Percentiles rank a stretch among this genome's conserved stretches.
Evolutionary conservation across 2,888 invertebrate species (phyloP).

Genomic region (Drosophila meridiana): DNA sequence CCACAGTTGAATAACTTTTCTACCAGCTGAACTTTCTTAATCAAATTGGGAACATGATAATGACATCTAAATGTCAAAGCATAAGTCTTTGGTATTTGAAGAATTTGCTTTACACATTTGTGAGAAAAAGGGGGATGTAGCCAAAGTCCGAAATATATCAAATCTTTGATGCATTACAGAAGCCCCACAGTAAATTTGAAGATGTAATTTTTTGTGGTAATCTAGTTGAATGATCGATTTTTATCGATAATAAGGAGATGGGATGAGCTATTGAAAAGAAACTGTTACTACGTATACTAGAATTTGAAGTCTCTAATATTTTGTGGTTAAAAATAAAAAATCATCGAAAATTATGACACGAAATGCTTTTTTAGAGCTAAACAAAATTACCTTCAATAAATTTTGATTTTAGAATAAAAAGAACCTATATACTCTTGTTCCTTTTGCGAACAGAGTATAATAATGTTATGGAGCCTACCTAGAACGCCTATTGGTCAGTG

Average conservation of each 20-base stretch:
- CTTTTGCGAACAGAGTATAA: too few species aligned
- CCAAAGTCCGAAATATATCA: neutral
- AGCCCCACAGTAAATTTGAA: neutral
- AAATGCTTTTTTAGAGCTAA: too few species aligned
- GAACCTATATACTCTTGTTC: too few species aligned
- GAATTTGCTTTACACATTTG: neutral
- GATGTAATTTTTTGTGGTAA: neutral
- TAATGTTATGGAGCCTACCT: conserved; percentile 53
- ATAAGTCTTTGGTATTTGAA: neutral
- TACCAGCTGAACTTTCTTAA: conserved; percentile 1
- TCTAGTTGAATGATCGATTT: neutral
- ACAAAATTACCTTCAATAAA: too few species aligned
- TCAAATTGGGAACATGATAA: neutral
- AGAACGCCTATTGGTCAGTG: conserved; percentile 65
- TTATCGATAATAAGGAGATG: neutral
- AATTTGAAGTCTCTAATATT: too few species aligned
- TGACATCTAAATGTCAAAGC: neutral
- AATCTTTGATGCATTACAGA: neutral
- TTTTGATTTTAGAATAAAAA: too few species aligned
- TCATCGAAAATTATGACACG: too few species aligned
- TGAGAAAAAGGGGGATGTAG: neutral
- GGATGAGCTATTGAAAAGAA: neutral
- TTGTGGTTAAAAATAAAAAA: too few species aligned
- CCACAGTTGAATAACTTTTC: neutral
- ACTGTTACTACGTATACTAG: too few species aligned